phyloP scores from a whole-genome alignment of 2,888 invertebrate species.

The Asteroscopus sphinx region DNA sequence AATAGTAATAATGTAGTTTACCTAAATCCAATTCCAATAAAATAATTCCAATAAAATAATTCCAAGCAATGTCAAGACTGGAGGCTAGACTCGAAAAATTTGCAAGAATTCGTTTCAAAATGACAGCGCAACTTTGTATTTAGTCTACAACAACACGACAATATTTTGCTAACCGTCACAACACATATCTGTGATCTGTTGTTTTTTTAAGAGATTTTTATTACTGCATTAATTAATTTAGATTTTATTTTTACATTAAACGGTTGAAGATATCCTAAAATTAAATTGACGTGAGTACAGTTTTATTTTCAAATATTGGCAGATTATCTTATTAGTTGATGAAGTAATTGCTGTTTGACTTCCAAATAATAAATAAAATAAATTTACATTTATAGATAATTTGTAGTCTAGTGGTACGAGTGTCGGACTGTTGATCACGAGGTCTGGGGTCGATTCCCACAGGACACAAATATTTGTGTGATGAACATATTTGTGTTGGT shows the following conservation, averaged over 20 bases:
- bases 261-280: constrained; percentile 11
- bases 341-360: too few species aligned
- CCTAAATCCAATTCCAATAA: not conserved
- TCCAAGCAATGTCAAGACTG: constrained; percentile 2
- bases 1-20: too few species aligned
- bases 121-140: not conserved
- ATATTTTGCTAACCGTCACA: constrained; percentile 30
- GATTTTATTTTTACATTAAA: constrained; percentile 28
- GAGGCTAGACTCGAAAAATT: constrained; percentile 9
- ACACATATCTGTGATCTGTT: constrained; percentile 57
- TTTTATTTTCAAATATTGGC: too few species aligned
- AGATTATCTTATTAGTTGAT: too few species aligned
- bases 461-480: too few species aligned
- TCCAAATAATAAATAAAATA: too few species aligned
- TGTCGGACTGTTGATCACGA: too few species aligned
- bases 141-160: constrained; percentile 20
- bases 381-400: too few species aligned
- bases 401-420: too few species aligned
- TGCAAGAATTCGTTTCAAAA: not conserved
- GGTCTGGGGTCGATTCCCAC: too few species aligned
- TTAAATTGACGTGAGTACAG: constrained; percentile 4
- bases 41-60: not conserved
- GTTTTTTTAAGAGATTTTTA: constrained; percentile 53
- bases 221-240: constrained; percentile 24
- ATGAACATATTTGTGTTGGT: too few species aligned